Evolutionary conservation across 1,140 invertebrate genomes (phyloP).

Genomic region (Saccostrea echinata): DNA sequence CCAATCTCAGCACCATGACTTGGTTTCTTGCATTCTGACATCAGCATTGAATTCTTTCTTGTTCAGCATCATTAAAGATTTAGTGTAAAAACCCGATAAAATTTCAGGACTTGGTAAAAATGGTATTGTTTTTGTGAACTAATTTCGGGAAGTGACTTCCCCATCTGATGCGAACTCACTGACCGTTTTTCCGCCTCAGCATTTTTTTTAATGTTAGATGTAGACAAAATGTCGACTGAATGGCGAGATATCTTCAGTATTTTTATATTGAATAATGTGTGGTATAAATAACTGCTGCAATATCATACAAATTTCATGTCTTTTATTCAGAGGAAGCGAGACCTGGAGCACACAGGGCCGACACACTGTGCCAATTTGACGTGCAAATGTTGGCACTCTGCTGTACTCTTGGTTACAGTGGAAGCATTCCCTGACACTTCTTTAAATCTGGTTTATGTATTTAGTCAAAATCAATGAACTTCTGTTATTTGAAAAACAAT

Average conservation of each 20-base stretch:
- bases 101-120: constrained; percentile 21
- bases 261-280: constrained; percentile 36
- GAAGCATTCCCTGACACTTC: constrained; percentile 22
- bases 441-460: constrained; percentile 27
- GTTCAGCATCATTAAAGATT: constrained; percentile 39
- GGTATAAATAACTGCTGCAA: constrained; percentile 32
- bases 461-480: constrained; percentile 16
- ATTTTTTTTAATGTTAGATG: constrained; percentile 18
- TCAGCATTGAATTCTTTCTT: constrained; percentile 34
- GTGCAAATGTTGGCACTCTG: constrained; percentile 31
- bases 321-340: not conserved
- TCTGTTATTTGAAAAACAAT: constrained; percentile 4
- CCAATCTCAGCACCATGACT: constrained; percentile 15
- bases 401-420: not conserved
- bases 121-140: constrained; percentile 21
- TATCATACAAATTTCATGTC: constrained; percentile 37
- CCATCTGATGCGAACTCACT: constrained; percentile 30
- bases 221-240: constrained; percentile 37
- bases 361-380: not conserved
- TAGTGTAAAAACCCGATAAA: constrained; percentile 33
- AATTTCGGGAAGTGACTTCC: constrained; percentile 20
- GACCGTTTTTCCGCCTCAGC: constrained; percentile 26
- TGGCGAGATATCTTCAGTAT: constrained; percentile 22
- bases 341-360: not conserved
- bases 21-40: constrained; percentile 4